Evolutionary conservation across 2,888 invertebrate species (phyloP), one percentile per base, ranked within the genome.

Genomic region (Lithophane semibrunnea): DNA sequence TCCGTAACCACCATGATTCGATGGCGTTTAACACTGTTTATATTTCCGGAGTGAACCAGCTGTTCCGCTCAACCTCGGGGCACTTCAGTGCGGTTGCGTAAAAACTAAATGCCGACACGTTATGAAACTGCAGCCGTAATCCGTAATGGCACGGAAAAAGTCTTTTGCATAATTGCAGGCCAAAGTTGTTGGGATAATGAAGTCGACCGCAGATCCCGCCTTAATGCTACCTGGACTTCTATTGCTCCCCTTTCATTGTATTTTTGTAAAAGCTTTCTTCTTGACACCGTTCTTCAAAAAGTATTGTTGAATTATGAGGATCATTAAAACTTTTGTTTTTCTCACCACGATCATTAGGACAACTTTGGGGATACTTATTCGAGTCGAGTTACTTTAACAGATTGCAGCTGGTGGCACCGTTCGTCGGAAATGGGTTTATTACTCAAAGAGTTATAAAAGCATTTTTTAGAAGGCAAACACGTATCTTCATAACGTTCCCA

Each of bases 61-160:
- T 73, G 81, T 85, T 77, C 70, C 63, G 80, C 80, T 87, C 73
- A 82, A 88, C 82, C 85, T 84, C 81, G 70, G 76, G 70, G 49
- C 83, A 83, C 72, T 77, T 76, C 77, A 86, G 85, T 52, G 49
- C 52, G 68, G 88, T 93, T 92, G 90, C 90, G 91, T 91, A 92
- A 92, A 90, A 91, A 88, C 88, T 81, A 88, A 92, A 91, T 91
- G 90, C 88, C 90, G 88, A 82, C 75, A 80, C 74, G 86, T 92
- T 91, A 87, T 87, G 92, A 90, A 92, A 93, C 84, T 88, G 77
- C 79, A 78, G 65, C 73, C 68, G 72, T 78, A 88, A 80, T 80
- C 74, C 21, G 70, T 78, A 87, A 74, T 84, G 52, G 69, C 66
- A 76, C 64, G 68, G 86, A 87, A 88, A 88, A 87, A 82, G 69